A percentile compares a stretch with the other conserved stretches of the same genome.
phyloP scores from a whole-genome alignment of 92 coral and sea anemone genomes.

The Porites rus region DNA sequence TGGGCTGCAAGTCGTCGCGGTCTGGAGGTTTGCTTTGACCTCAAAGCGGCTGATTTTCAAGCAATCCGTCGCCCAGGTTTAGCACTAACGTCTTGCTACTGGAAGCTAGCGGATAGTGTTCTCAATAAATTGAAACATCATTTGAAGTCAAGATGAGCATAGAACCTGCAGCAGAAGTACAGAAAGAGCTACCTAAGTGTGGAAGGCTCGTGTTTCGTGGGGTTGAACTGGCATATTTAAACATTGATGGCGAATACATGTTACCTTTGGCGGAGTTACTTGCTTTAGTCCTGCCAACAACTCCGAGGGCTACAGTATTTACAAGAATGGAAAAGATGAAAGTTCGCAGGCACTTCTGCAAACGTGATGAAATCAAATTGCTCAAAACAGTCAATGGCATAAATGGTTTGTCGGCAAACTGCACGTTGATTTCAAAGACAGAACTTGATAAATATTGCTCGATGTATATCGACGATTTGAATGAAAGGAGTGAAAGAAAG shows the following conservation, averaged over 20 bases:
- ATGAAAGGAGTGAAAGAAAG: slow-evolving; percentile 27
- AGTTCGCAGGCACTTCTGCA: slow-evolving; percentile 93
- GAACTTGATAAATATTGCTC: slow-evolving; percentile 85
- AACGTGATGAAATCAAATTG: slow-evolving; percentile 81
- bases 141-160: slow-evolving; percentile 49
- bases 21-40: slow-evolving; percentile 31
- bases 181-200: slow-evolving; percentile 58
- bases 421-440: slow-evolving; percentile 86
- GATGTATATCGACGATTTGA: slow-evolving; percentile 70
- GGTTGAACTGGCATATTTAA: slow-evolving; percentile 88
- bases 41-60: slow-evolving; percentile 15
- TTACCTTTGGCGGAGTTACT: slow-evolving; percentile 87
- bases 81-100: slow-evolving; percentile 7
- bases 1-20: slow-evolving; percentile 10
- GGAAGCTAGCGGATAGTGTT: slow-evolving; percentile 15
- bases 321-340: slow-evolving; percentile 93
- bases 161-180: slow-evolving; percentile 33
- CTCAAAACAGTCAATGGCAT: slow-evolving; percentile 92
- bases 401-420: slow-evolving; percentile 94
- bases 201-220: slow-evolving; percentile 86
- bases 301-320: slow-evolving; percentile 92
- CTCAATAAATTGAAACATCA: slow-evolving; percentile 14
- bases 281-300: slow-evolving; percentile 78
- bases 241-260: slow-evolving; percentile 89
- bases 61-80: slow-evolving; percentile 20